phyloP scores from a whole-genome alignment of 2,113 vertebrate genomes.

The Donacobius atricapilla region DNA sequence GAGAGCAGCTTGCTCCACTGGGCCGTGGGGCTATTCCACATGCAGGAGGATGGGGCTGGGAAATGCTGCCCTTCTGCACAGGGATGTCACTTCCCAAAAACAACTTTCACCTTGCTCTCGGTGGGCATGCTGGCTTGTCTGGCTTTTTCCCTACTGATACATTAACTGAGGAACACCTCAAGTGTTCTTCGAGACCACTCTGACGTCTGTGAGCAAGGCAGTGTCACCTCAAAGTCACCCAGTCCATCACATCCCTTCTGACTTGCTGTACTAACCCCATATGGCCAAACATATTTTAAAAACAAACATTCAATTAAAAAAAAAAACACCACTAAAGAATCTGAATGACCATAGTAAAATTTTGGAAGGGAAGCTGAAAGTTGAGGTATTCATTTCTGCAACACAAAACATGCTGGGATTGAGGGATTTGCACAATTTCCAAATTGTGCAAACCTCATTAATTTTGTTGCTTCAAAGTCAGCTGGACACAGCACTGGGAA shows the following conservation, averaged over 20 bases:
- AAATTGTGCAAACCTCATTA: background rate
- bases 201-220: background rate
- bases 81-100: background rate
- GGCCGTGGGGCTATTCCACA: rapidly evolving
- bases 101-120: background rate
- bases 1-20: background rate
- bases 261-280: background rate
- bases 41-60: background rate
- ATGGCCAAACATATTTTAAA: background rate
- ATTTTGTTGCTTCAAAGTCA: background rate
- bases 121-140: background rate
- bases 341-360: background rate
- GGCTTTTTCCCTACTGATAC: background rate
- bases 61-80: background rate
- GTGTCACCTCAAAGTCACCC: background rate
- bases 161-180: background rate
- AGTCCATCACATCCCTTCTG: background rate
- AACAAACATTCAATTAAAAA: background rate
- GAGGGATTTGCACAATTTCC: background rate
- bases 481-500: background rate
- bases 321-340: background rate
- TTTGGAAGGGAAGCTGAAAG: background rate
- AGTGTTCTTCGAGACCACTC: background rate
- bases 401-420: background rate
- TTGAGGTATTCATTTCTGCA: background rate